Evolutionary conservation across 2,113 vertebrate species (phyloP).

Genomic region (Oxyruncus cristatus): DNA sequence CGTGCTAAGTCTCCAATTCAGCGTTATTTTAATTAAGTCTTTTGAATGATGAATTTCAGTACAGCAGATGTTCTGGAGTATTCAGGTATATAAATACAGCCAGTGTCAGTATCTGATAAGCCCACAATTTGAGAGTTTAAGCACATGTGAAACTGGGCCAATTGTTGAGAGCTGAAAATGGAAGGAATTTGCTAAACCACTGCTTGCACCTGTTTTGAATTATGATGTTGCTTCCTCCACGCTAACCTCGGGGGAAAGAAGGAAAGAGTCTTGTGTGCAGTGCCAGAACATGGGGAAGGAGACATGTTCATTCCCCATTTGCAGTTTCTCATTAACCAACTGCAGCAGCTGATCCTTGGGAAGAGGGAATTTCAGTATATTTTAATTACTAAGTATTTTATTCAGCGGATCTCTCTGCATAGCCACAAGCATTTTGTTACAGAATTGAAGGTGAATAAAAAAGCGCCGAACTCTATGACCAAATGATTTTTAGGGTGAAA

Average conservation of each 20-base stretch:
- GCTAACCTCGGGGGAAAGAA: neutral
- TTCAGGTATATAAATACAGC: constrained; percentile 66
- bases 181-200: constrained; percentile 15
- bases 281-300: neutral
- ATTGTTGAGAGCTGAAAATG: constrained; percentile 25
- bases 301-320: neutral
- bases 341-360: neutral
- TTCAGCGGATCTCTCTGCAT: neutral
- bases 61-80: constrained; percentile 62
- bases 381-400: neutral
- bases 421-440: neutral
- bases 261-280: neutral
- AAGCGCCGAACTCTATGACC: neutral
- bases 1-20: constrained; percentile 40
- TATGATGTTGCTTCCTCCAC: neutral
- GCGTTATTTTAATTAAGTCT: constrained; percentile 67
- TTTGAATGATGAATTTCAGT: constrained; percentile 48
- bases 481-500: neutral
- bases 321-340: neutral
- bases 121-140: constrained; percentile 41
- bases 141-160: neutral
- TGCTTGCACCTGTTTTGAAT: constrained; percentile 49
- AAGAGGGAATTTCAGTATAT: neutral
- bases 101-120: constrained; percentile 30
- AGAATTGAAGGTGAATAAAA: neutral